Base-by-base conservation (phyloP, 1,140 invertebrate species). In the Heliconius congener region DNA sequence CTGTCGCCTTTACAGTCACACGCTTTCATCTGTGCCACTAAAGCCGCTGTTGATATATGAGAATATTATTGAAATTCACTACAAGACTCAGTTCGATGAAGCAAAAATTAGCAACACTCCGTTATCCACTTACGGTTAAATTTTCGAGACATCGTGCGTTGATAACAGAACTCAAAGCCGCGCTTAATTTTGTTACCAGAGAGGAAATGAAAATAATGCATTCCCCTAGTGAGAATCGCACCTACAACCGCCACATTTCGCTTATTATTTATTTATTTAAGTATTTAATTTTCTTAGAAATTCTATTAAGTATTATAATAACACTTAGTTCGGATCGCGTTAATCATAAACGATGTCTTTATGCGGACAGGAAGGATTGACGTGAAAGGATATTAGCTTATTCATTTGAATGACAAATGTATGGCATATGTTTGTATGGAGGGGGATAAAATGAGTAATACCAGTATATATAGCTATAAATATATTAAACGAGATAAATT, bases 301-400 rank as follows among this genome's bases (percentile, higher is more conserved):
- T 66, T 9, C 60, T 66, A 57, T 57, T 9, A 52, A 46, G 42
- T 52, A 52, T 8, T 57, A 57, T 23, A 57, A 57, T 57, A 57
- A 9, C 18, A 9, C n/a, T n/a, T 23, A 23, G 55, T 19, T 9
- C 23, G n/a, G 18, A 57, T 23, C 60, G 23, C 23, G 23, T 66
- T 66, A 30, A 30, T 66, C 60, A 66, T 27, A 9, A 66, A 16
- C 27, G 23, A 5, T 16, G 11, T 66, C 57, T 57, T 57, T 66
- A 66, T 66, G 23, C 11, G 0, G 11, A 30, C 23, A 66, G 23
- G 57, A 66, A 66, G 23, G 57, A 66, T 66, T 66, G 57, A 66
- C 57, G 9, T 66, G 23, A 30, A 30, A 66, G 23, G 57, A 66
- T 66, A 66, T 66, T 66, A 66, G 57, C 57, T 66, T 66, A 30